These are phyloP conservation scores for Homarus americanus DNA, from an alignment of 1,140 invertebrate genomes.

Conservation along the genomic window DNA sequence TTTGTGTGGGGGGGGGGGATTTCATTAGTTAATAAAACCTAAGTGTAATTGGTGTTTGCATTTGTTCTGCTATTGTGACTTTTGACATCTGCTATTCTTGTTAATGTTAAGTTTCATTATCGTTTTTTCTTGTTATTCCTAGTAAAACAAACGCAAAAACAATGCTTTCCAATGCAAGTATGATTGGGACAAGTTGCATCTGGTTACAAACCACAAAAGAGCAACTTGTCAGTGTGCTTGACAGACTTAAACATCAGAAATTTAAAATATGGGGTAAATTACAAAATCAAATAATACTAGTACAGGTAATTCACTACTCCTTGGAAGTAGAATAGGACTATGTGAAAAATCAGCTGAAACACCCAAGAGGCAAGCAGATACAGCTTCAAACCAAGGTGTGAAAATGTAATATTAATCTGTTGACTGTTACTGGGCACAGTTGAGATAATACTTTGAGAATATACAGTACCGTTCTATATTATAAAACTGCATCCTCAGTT, in stretches of 20 bases:
- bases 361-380: neutral
- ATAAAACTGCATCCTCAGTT: neutral
- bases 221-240: neutral
- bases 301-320: neutral
- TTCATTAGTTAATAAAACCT: neutral
- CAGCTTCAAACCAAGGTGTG: neutral
- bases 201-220: neutral
- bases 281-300: neutral
- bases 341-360: neutral
- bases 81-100: neutral
- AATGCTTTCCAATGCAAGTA: conserved; percentile 69
- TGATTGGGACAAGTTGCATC: conserved; percentile 35
- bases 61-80: neutral
- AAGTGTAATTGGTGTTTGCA: neutral
- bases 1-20: neutral
- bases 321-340: neutral
- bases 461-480: neutral
- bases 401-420: neutral
- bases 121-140: neutral
- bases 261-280: neutral
- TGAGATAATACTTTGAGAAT: too few species aligned
- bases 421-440: too few species aligned
- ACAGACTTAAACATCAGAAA: too few species aligned
- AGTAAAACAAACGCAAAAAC: neutral
- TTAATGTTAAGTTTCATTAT: neutral